These are phyloP conservation scores for Microctonus brassicae DNA, from an alignment of 2,888 invertebrate species.

Conservation along the genomic window DNA sequence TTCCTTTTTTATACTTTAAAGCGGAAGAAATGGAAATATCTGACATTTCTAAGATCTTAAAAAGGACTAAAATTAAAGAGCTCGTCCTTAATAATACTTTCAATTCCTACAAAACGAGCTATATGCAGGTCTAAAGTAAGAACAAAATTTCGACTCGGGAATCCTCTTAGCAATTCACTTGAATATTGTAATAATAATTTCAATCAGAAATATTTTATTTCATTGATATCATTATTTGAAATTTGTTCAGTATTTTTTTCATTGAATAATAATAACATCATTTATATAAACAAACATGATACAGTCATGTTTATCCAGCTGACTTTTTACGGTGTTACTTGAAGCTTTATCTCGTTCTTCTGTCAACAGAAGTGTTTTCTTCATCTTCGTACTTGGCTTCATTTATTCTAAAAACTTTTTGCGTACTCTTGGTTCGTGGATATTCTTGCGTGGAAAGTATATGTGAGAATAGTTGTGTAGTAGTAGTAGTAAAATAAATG, in stretches of 20 bases:
- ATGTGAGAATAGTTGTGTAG: background rate
- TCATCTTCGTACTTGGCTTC: background rate
- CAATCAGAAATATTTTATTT: too few species aligned
- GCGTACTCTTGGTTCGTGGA: background rate
- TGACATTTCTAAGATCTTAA: too few species aligned
- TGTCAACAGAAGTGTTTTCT: background rate
- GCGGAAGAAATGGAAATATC: too few species aligned
- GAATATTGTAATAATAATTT: background rate
- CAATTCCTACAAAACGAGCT: too few species aligned
- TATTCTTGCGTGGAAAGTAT: background rate
- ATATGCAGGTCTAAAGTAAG: too few species aligned
- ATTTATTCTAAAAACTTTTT: background rate
- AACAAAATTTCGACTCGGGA: too few species aligned
- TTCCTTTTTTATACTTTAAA: too few species aligned
- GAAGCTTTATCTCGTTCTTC: background rate
- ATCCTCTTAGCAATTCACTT: too few species aligned
- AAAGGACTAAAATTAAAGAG: too few species aligned
- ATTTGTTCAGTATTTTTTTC: too few species aligned
- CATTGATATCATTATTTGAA: too few species aligned
- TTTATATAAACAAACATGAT: background rate
- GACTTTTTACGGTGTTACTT: constrained; percentile 2
- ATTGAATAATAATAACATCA: constrained; percentile 6
- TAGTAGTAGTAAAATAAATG: background rate
- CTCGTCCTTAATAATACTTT: too few species aligned
- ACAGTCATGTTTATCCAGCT: background rate